These are phyloP conservation scores for Eupithecia vulgata DNA, from an alignment of 2,888 invertebrate genomes.

Conservation along the genomic window DNA sequence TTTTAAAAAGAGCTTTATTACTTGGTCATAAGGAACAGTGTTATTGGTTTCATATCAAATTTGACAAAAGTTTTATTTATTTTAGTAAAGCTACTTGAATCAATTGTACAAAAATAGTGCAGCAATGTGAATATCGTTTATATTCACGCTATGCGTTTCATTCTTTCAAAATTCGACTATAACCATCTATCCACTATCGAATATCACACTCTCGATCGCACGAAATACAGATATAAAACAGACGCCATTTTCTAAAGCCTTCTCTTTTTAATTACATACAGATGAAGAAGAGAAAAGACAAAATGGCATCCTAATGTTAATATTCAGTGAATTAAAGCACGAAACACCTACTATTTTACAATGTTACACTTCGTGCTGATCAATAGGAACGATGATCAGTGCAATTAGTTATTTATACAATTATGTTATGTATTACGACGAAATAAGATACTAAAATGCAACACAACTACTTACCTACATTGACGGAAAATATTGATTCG, in stretches of 20 bases:
- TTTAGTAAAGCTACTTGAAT: slow-evolving; percentile 62
- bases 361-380: slow-evolving; percentile 52
- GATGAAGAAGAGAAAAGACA: slow-evolving; percentile 10
- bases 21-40: background rate
- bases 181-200: slow-evolving; percentile 65
- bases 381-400: slow-evolving; percentile 59
- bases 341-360: slow-evolving; percentile 11
- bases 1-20: background rate
- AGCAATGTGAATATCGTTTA: slow-evolving; percentile 57
- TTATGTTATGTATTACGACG: slow-evolving; percentile 41
- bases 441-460: slow-evolving; percentile 48
- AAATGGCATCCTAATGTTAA: background rate
- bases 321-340: background rate
- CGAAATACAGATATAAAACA: slow-evolving; percentile 31
- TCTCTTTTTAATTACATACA: slow-evolving; percentile 12
- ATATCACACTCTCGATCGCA: slow-evolving; percentile 67
- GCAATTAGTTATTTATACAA: slow-evolving; percentile 48
- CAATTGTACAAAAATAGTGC: slow-evolving; percentile 70
- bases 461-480: slow-evolving; percentile 40
- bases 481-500: slow-evolving; percentile 39
- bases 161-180: slow-evolving; percentile 65
- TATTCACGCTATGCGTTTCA: slow-evolving; percentile 68
- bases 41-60: background rate
- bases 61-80: background rate
- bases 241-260: slow-evolving; percentile 9